Percentiles rank a stretch among this genome's conserved stretches.
phyloP scores from a whole-genome alignment of 1,140 invertebrate species.

The Globodera rostochiensis region DNA sequence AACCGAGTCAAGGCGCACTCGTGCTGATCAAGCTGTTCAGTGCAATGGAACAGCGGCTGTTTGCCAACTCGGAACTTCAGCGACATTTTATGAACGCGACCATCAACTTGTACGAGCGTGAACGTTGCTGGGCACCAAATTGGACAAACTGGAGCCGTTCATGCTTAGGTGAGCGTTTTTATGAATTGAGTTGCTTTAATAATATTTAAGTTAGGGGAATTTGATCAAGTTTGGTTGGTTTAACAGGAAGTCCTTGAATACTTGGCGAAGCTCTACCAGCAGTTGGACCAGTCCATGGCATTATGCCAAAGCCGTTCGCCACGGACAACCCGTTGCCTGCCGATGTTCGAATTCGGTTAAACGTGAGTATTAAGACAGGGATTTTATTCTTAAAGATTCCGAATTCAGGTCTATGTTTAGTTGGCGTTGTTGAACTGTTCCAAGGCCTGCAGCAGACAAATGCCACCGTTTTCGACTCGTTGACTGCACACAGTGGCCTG shows the following conservation, averaged over 20 bases:
- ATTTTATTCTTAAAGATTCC: too few relatives aligned
- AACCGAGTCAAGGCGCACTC: conserved; percentile 18
- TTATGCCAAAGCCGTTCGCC: conserved; percentile 75
- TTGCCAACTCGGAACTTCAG: conserved; percentile 28
- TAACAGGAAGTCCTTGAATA: conserved; percentile 37
- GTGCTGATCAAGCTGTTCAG: conserved; percentile 28
- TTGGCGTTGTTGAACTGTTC: conserved; percentile 88
- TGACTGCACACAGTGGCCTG: conserved; percentile 73
- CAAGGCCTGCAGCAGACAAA: conserved; percentile 69
- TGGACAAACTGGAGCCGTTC: conserved; percentile 28
- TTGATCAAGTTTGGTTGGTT: background rate
- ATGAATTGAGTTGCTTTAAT: background rate
- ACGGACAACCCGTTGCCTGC: conserved; percentile 75
- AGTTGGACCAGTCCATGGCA: conserved; percentile 75
- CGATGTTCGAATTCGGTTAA: conserved; percentile 79
- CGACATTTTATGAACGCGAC: conserved; percentile 25
- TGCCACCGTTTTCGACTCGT: conserved; percentile 73
- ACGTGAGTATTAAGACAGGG: conserved; percentile 69
- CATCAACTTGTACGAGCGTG: conserved; percentile 32
- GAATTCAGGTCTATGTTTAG: conserved; percentile 52
- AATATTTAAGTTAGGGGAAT: conserved; percentile 38
- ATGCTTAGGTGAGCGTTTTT: conserved; percentile 26
- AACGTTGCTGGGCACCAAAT: conserved; percentile 4
- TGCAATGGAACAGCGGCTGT: conserved; percentile 23
- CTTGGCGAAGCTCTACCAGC: conserved; percentile 32